These are phyloP conservation scores for Tenodera sinensis DNA, from an alignment of 2,888 invertebrate species.

Conservation along the genomic window DNA sequence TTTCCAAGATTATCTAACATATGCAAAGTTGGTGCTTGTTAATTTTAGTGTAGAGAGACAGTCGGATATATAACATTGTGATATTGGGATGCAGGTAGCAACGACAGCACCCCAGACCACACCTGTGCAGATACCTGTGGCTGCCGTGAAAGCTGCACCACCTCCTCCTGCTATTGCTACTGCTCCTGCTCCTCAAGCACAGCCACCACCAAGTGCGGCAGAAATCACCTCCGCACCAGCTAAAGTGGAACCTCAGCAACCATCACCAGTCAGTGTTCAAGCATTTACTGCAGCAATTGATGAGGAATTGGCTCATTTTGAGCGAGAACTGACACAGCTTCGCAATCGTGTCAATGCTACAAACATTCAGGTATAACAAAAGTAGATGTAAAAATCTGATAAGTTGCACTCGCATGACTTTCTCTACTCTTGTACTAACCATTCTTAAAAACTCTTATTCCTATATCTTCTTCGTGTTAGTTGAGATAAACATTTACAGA, in stretches of 20 bases:
- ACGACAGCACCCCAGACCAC: not conserved
- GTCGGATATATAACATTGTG: no score
- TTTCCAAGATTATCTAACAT: no score
- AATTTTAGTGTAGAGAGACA: no score
- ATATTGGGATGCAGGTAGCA: not conserved
- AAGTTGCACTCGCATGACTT: no score
- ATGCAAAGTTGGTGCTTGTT: no score
- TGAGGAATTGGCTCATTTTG: conserved; percentile 63
- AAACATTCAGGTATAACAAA: conserved; percentile 38
- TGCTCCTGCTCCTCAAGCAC: not conserved
- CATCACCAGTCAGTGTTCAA: not conserved
- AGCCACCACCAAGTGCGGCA: not conserved
- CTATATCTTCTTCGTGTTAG: no score
- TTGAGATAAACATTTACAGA: no score
- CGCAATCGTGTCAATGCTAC: conserved; percentile 52
- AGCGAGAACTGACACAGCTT: conserved; percentile 61
- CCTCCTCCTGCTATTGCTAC: no score
- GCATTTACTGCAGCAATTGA: conserved; percentile 48
- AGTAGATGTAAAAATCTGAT: not conserved
- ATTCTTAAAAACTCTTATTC: no score
- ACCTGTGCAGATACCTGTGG: not conserved
- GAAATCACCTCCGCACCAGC: not conserved
- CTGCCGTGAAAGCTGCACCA: not conserved
- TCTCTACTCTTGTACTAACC: no score
- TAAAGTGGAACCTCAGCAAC: not conserved